These are phyloP conservation scores for Condylura cristata DNA, from an alignment of 2,113 vertebrate species.

Conservation along the genomic window DNA sequence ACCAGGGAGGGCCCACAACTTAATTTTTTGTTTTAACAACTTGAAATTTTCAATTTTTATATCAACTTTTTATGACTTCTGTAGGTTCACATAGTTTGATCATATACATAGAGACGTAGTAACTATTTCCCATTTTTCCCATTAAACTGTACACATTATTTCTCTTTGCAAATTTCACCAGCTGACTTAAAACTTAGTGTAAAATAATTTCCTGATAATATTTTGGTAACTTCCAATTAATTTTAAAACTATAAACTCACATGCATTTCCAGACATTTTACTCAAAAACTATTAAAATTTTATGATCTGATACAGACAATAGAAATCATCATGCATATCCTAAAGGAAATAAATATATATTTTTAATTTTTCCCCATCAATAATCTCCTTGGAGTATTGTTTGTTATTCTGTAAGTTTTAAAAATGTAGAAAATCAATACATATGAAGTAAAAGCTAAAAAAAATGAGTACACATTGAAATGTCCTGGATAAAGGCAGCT, in stretches of 20 bases:
- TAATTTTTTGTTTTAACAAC: neutral
- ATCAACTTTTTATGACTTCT: neutral
- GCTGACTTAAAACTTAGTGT: neutral
- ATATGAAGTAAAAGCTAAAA: neutral
- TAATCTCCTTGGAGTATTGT: neutral
- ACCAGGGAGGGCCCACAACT: too few relatives aligned
- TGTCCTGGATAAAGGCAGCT: neutral
- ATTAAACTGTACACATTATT: neutral
- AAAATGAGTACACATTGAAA: neutral
- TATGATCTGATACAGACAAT: neutral
- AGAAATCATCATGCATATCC: neutral
- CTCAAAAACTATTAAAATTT: neutral
- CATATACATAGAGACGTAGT: neutral
- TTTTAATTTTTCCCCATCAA: neutral
- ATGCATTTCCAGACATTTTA: constrained; percentile 23
- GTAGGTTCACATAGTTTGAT: neutral
- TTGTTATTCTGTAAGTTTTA: neutral
- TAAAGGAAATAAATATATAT: neutral
- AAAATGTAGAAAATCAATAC: neutral
- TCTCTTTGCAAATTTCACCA: neutral
- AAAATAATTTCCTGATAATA: neutral
- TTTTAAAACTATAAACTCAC: neutral
- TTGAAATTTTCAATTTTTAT: neutral
- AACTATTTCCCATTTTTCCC: neutral
- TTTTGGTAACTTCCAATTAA: constrained; percentile 4